Conservation (phyloP, 2,888 invertebrate genomes). For the Eretmocerus hayati region DNA sequence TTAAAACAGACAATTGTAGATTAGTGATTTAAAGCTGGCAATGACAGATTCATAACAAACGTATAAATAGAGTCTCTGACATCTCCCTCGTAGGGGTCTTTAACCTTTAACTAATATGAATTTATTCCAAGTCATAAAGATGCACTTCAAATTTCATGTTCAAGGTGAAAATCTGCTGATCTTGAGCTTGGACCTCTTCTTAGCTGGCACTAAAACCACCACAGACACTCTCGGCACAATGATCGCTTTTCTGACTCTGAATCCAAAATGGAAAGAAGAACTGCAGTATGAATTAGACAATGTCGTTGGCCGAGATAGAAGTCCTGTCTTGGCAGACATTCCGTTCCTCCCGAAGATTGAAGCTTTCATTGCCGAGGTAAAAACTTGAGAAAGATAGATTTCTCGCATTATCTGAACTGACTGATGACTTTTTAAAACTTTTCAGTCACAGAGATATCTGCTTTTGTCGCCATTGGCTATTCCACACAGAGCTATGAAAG, state of each 20-base stretch:
- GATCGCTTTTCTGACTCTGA: constrained; percentile 53
- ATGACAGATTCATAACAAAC: too few species aligned
- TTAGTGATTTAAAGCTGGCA: too few species aligned
- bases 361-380: constrained; percentile 41
- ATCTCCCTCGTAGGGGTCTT: too few species aligned
- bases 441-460: constrained; percentile 51
- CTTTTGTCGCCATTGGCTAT: constrained; percentile 52
- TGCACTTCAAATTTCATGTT: too few species aligned
- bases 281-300: constrained; percentile 57
- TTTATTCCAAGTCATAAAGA: too few species aligned
- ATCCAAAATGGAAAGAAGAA: constrained; percentile 53
- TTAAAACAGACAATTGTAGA: too few species aligned
- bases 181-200: constrained; percentile 59
- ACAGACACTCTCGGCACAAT: constrained; percentile 58
- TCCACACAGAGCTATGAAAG: constrained; percentile 48
- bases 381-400: too few species aligned
- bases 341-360: constrained; percentile 36
- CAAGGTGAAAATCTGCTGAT: constrained; percentile 44
- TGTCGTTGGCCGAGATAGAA: constrained; percentile 52
- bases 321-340: constrained; percentile 54
- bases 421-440: constrained; percentile 19
- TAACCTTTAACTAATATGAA: too few species aligned
- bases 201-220: constrained; percentile 67
- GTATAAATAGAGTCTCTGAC: too few species aligned
- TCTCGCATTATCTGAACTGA: too few species aligned